These are phyloP conservation scores for Pantherophis guttatus DNA, from an alignment of 2,113 vertebrate species.

Conservation along the genomic window DNA sequence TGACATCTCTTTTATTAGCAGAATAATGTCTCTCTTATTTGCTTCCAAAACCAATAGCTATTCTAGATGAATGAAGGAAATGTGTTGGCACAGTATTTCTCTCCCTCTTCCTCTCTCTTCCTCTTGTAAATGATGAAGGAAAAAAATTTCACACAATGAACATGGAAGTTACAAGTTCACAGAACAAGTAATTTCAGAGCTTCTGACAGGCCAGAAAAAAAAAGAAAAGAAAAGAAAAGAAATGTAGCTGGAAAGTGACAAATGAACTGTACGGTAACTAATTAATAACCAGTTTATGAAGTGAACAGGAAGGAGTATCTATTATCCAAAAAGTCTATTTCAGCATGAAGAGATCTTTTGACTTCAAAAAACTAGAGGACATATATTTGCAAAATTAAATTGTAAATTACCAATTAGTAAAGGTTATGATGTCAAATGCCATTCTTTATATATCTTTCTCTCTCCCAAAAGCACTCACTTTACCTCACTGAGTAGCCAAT, in stretches of 20 bases:
- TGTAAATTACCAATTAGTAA: slow-evolving; percentile 57
- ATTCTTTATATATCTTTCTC: slow-evolving; percentile 24
- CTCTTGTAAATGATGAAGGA: slow-evolving; percentile 57
- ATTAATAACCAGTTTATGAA: slow-evolving; percentile 43
- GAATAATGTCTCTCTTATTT: slow-evolving; percentile 27
- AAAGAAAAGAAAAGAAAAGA: slow-evolving; percentile 41
- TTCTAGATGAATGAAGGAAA: slow-evolving; percentile 57
- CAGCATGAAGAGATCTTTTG: slow-evolving; percentile 44
- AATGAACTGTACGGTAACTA: slow-evolving; percentile 41
- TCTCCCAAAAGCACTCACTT: slow-evolving; percentile 20
- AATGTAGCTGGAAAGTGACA: slow-evolving; percentile 54
- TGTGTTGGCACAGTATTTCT: background rate
- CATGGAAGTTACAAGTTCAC: slow-evolving; percentile 64
- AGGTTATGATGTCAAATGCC: slow-evolving; percentile 33
- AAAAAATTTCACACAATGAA: slow-evolving; percentile 55
- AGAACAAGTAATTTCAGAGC: slow-evolving; percentile 68
- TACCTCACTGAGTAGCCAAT: background rate
- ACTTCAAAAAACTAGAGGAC: slow-evolving; percentile 54
- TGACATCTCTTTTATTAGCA: slow-evolving; percentile 8
- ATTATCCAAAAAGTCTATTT: slow-evolving; percentile 35
- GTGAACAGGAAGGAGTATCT: background rate
- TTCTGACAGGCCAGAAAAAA: slow-evolving; percentile 54
- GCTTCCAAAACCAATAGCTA: slow-evolving; percentile 59
- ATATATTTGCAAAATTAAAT: slow-evolving; percentile 43
- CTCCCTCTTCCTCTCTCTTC: background rate